Conservation (phyloP, 2,113 vertebrate genomes). For the Pluvianellus socialis region DNA sequence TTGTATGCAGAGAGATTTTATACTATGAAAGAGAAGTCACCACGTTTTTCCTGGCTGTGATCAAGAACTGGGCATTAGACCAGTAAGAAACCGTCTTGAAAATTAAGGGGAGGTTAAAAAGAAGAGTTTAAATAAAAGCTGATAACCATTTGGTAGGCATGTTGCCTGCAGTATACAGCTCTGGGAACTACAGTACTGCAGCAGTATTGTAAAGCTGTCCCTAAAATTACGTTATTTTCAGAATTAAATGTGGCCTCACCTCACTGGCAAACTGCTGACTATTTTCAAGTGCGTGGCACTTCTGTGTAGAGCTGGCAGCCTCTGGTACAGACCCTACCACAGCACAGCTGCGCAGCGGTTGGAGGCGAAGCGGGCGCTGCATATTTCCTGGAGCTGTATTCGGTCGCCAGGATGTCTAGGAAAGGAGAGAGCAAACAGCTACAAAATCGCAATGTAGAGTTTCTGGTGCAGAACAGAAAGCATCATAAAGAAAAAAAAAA, state of each 20-base stretch:
- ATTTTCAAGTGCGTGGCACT: slow-evolving; percentile 39
- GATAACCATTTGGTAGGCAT: background rate
- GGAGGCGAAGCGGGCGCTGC: slow-evolving; percentile 78
- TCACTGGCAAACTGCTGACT: slow-evolving; percentile 55
- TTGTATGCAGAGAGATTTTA: background rate
- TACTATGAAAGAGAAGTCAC: background rate
- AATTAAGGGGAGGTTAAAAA: background rate
- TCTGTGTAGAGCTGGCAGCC: slow-evolving; percentile 54
- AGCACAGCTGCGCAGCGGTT: slow-evolving; percentile 72
- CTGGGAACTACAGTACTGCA: background rate
- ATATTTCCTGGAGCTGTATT: slow-evolving; percentile 85
- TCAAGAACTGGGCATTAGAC: background rate
- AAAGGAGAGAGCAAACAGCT: background rate
- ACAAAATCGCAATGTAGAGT: background rate
- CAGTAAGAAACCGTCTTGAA: background rate
- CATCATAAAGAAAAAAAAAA: background rate
- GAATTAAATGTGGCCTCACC: slow-evolving; percentile 66
- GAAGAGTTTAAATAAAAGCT: background rate
- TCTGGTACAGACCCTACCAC: slow-evolving; percentile 60
- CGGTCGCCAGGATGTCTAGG: slow-evolving; percentile 78
- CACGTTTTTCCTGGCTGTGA: background rate
- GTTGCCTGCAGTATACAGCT: background rate
- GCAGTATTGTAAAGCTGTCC: background rate
- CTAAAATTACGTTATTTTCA: background rate
- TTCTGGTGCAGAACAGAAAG: background rate